phyloP scores from a whole-genome alignment of 2,888 invertebrate species.

The Dolichomitus sp. region DNA sequence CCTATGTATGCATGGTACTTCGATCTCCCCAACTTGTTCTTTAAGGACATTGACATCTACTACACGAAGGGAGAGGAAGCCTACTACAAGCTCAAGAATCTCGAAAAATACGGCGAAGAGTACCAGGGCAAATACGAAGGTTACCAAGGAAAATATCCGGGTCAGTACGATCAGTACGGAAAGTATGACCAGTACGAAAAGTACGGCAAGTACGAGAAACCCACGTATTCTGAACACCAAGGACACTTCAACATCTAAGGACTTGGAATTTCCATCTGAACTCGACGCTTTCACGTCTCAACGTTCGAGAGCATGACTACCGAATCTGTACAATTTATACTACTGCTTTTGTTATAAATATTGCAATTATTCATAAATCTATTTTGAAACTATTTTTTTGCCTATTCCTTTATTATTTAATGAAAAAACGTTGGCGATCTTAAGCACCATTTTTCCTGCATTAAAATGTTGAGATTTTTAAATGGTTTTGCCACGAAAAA shows the following conservation, averaged over 20 bases:
- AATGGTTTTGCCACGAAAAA: too few relatives aligned
- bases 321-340: conserved; percentile 33
- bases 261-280: conserved; percentile 27
- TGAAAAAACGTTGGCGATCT: not conserved
- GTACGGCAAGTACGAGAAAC: conserved; percentile 63
- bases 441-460: not conserved
- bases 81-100: conserved; percentile 45
- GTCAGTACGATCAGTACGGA: conserved; percentile 46
- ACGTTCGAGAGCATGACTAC: conserved; percentile 46
- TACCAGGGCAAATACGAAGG: conserved; percentile 41
- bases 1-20: conserved; percentile 86
- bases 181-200: conserved; percentile 45
- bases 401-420: not conserved
- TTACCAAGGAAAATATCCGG: conserved; percentile 42
- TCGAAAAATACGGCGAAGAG: conserved; percentile 51
- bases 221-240: conserved; percentile 32
- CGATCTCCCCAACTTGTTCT: conserved; percentile 88
- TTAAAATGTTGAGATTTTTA: not conserved
- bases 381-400: conserved; percentile 26
- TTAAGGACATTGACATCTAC: conserved; percentile 88
- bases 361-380: conserved; percentile 47
- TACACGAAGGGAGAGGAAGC: conserved; percentile 85
- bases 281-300: not conserved
- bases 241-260: conserved; percentile 59
- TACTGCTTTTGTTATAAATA: conserved; percentile 43